These are phyloP conservation scores for Calycopis cecrops DNA, from an alignment of 1,140 invertebrate species.

Conservation along the genomic window DNA sequence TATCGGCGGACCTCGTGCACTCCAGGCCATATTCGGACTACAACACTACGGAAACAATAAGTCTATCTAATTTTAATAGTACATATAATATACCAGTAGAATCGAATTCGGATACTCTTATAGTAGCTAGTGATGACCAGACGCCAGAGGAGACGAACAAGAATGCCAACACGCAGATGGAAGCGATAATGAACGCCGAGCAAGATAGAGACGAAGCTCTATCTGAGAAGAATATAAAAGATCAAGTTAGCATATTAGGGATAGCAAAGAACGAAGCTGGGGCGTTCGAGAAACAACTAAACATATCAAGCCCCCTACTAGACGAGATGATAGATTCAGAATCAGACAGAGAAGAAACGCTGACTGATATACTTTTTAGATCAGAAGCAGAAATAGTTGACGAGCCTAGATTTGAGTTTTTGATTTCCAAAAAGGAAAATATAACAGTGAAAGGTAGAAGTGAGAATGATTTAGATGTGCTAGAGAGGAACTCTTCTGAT, in stretches of 20 bases:
- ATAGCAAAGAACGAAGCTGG: conserved; percentile 44
- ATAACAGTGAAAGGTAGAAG: conserved; percentile 29
- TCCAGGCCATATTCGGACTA: conserved; percentile 45
- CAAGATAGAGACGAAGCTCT: conserved; percentile 56
- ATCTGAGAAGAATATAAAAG: conserved; percentile 47
- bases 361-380: conserved; percentile 61
- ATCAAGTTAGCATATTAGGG: conserved; percentile 39
- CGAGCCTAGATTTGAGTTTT: conserved; percentile 54
- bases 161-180: conserved; percentile 49
- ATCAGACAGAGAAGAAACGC: conserved; percentile 55
- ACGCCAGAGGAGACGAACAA: conserved; percentile 49
- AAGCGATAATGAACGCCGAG: conserved; percentile 54
- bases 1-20: conserved; percentile 53
- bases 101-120: conserved; percentile 57
- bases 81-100: conserved; percentile 59
- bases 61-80: conserved; percentile 41
- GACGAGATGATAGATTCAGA: conserved; percentile 65
- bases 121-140: conserved; percentile 52
- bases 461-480: conserved; percentile 42
- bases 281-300: conserved; percentile 54
- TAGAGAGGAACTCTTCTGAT: conserved; percentile 51
- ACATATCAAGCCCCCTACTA: conserved; percentile 61
- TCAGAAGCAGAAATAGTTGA: conserved; percentile 48
- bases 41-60: conserved; percentile 46
- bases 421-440: conserved; percentile 38